phyloP scores from a whole-genome alignment of 2,797 vertebrate genomes.

The Eulemur coronatus region DNA sequence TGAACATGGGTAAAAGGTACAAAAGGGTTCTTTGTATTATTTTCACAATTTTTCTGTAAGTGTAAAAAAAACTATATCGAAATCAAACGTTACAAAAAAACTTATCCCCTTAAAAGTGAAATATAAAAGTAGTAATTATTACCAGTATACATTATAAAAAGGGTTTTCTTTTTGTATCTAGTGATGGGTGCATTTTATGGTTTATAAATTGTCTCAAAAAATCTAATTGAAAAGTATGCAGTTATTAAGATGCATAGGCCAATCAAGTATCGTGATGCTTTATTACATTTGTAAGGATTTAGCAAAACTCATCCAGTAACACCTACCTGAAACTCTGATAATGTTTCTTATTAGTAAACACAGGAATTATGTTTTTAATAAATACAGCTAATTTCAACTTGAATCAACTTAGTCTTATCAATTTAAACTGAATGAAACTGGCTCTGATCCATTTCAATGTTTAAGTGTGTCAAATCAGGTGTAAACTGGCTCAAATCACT shows the following conservation, averaged over 20 bases:
- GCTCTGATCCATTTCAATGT: background rate
- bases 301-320: background rate
- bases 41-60: background rate
- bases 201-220: background rate
- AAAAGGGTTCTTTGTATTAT: background rate
- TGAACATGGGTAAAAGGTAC: background rate
- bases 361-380: background rate
- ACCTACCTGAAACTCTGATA: background rate
- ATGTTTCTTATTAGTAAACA: conserved; percentile 2
- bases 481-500: background rate
- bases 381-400: conserved; percentile 6
- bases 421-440: background rate
- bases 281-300: background rate
- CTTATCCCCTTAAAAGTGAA: background rate
- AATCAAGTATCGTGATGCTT: background rate
- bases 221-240: background rate
- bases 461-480: background rate
- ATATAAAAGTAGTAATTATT: background rate
- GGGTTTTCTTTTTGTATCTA: background rate
- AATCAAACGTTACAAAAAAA: background rate
- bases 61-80: background rate
- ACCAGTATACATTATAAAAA: background rate
- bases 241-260: background rate
- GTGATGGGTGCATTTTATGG: background rate
- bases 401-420: background rate